Conservation (phyloP, 1,140 invertebrate species). For the Nomia melanderi region DNA sequence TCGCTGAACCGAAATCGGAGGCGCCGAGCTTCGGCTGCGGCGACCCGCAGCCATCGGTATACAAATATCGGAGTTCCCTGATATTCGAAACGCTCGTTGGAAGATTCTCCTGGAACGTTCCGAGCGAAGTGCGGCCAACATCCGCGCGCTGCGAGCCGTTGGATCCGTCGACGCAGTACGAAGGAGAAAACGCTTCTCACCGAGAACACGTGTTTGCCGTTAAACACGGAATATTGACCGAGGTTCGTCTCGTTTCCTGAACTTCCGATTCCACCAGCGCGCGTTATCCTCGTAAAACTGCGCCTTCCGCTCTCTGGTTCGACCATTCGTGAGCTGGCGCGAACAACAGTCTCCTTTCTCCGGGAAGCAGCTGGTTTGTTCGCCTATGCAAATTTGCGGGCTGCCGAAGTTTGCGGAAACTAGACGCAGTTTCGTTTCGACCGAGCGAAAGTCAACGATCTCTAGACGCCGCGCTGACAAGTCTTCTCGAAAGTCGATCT, state of each 20-base stretch:
- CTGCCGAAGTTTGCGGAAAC: background rate
- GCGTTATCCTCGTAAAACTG: background rate
- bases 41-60: too few species aligned
- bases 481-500: background rate
- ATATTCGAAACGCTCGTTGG: background rate
- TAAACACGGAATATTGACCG: background rate
- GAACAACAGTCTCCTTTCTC: background rate
- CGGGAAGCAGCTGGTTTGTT: conserved; percentile 7
- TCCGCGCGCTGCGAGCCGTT: background rate
- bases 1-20: conserved; percentile 30
- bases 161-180: background rate
- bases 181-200: conserved; percentile 21
- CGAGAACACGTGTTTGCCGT: background rate
- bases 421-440: background rate
- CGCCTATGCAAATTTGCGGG: conserved; percentile 7
- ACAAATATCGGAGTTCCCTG: background rate
- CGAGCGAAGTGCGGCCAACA: background rate
- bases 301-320: background rate
- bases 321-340: background rate
- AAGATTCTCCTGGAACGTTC: background rate
- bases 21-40: conserved; percentile 45
- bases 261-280: conserved; percentile 7
- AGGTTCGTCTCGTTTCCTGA: conserved; percentile 14
- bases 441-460: conserved; percentile 16
- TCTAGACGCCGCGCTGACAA: too few species aligned